Base-by-base conservation (phyloP, 2,888 invertebrate genomes). In the Lepidochitona cinerea region DNA sequence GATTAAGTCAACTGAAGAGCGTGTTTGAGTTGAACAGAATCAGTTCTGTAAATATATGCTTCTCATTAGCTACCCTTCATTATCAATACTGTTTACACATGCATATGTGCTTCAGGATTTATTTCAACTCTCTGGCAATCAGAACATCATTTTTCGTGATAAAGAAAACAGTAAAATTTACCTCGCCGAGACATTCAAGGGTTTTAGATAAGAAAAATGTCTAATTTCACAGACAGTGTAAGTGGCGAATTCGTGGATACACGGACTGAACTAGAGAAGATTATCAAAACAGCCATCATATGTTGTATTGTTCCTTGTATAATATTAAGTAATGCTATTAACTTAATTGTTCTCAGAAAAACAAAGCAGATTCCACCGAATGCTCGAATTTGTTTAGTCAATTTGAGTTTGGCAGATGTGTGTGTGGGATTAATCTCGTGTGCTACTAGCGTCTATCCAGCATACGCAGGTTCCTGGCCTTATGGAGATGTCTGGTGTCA, bases 401-500 rank as follows among this genome's bases (percentile, higher is more conserved):
- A 77, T 69, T 65, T 77, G 37, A 73, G 71, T 49, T 29, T 67
- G 18, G 72, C 77, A 7, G 77, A 77, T 37, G 32, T 75, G 53
- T 36, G 70, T 6, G 73, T 77, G n/a, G 77, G 77, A 3, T 41
- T 73, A 5, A 59, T 77, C 12, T 53, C 75, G 33, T 75, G 77
- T 49, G 68, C 64, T 12, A 75, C 77, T 23, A 72, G 69, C 49
- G 67, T 76, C 26, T 70, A 68, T 49, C 68, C 77, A 4, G 71
- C 75, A 26, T 29, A 54, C 23, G 73, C 69, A 18, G 75, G 69
- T 29, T 26, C 26, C 12, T 77, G 77, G 77, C 59, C 70, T 23
- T 77, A 73, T 37, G 75, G 77, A 9, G 69, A 18, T 26, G 71
- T 71, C 36, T 73, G 59, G 64, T 77, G 77, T 53, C 77, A 77